A percentile compares a stretch with the other conserved stretches of the same genome.
Evolutionary conservation across 1,140 invertebrate genomes (phyloP).

Genomic region (Ceratina australensis): DNA sequence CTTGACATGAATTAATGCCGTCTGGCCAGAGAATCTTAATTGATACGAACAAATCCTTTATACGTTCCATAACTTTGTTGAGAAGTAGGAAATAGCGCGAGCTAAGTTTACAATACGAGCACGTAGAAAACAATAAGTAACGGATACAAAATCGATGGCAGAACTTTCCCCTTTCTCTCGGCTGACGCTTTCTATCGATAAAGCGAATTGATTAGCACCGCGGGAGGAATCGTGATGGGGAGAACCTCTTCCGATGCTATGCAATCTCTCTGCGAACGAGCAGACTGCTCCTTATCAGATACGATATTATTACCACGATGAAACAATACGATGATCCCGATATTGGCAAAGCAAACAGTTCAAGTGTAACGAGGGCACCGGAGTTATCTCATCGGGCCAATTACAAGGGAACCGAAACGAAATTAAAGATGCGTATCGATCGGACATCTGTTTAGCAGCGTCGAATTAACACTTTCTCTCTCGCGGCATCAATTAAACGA

Average conservation of each 20-base stretch:
- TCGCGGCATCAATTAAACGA: constrained; percentile 72
- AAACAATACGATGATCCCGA: constrained; percentile 41
- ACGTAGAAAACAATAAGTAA: background rate
- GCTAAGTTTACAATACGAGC: background rate
- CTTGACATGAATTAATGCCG: no score
- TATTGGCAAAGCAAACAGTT: constrained; percentile 61
- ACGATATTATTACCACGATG: constrained; percentile 20
- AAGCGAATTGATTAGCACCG: constrained; percentile 19
- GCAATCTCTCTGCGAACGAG: background rate
- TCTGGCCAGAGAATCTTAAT: no score
- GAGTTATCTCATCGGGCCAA: constrained; percentile 69
- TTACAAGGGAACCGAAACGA: constrained; percentile 66
- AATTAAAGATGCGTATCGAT: constrained; percentile 76
- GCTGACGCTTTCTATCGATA: constrained; percentile 44
- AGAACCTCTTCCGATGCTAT: background rate
- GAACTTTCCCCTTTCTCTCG: constrained; percentile 7
- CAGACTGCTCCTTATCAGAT: constrained; percentile 12
- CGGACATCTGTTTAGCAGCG: constrained; percentile 69
- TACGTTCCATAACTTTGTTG: no score
- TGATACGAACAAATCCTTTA: no score
- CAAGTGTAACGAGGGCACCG: constrained; percentile 37
- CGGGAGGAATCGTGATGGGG: background rate
- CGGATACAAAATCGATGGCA: constrained; percentile 10
- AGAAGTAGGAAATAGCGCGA: no score
- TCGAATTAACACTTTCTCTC: constrained; percentile 73